Base-by-base conservation (phyloP, 1,140 invertebrate species). In the Ylistrum balloti region DNA sequence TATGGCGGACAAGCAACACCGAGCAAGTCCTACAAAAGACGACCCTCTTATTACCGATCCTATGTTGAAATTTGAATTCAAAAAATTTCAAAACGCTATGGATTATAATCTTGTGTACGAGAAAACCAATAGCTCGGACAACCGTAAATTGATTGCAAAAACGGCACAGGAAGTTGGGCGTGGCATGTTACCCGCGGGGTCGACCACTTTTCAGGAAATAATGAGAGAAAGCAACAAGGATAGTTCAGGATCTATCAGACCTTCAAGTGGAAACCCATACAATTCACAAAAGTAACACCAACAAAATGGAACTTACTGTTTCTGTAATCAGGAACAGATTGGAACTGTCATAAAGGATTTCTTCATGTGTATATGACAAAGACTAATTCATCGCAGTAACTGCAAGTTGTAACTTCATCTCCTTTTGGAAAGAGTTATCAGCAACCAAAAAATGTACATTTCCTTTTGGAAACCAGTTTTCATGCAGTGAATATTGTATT, bases 111-210 rank as follows among this genome's bases (percentile, higher is more conserved):
- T 74, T 74, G 56, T 74, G 22, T 74, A 74, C 11, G 56, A 74
- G 56, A 74, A 74, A 74, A 74, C n/a, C 56, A 74, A 74, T n/a
- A 74, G 56, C 56, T 5, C 56, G 0, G 56, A 74, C 56, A 74
- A 74, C 56, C 22, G 22, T 22, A 74, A 74, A n/a, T 74, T 74
- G 56, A 74, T 74, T 74, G 56, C 56, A 2, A 74, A 74, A 74
- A 74, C 56, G 17, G 56, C 56, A 28, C 56, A 74, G 56, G 56
- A 74, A 74, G 28, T 74, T n/a, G n/a, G 56, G 22, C 56, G 56
- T 74, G 22, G 22, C 5, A 17, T 74, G 3, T n/a, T 74, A 3
- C 56, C 56, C 7, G 56, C 56, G 13, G 56, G 56, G 17, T 74
- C 56, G 22, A 74, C 22, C 17, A 28, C 56, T 0, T 74, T 74